Percentiles rank a stretch among this genome's conserved stretches.
Conservation (phyloP, 2,797 vertebrate genomes). For the Furcifer pardalis region DNA sequence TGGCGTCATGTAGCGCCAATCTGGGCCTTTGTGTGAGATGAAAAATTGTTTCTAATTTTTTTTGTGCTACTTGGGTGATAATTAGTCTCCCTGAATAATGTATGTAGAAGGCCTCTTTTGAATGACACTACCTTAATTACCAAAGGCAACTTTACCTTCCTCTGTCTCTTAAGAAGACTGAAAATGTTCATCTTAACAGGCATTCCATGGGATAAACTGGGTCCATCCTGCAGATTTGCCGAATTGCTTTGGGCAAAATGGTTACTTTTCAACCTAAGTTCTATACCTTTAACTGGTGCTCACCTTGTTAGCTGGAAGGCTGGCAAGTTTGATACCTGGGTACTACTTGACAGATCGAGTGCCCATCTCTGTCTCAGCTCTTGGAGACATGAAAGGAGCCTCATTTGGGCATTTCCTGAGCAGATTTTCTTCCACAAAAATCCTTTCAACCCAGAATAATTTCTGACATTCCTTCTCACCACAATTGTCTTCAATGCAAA, state of each 20-base stretch:
- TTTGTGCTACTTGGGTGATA: constrained; percentile 27
- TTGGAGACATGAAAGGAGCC: too few species aligned
- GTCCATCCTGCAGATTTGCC: not conserved
- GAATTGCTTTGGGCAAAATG: not conserved
- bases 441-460: too few species aligned
- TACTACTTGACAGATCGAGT: too few species aligned
- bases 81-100: constrained; percentile 55
- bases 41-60: not conserved
- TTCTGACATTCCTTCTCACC: not conserved
- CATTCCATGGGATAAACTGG: not conserved
- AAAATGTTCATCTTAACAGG: constrained; percentile 1
- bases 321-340: too few species aligned
- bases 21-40: not conserved
- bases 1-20: constrained; percentile 25
- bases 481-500: not conserved
- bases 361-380: too few species aligned
- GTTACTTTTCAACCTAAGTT: too few species aligned
- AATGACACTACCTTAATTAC: constrained; percentile 55
- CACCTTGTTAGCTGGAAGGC: too few species aligned
- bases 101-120: not conserved
- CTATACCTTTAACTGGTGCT: not conserved
- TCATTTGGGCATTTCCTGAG: too few species aligned
- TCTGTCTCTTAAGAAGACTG: constrained; percentile 7
- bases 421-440: too few species aligned
- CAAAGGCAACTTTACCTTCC: constrained; percentile 21